Evolutionary conservation across 2,113 vertebrate genomes (phyloP), one percentile per base, ranked within the genome.

Genomic region (Casuarius casuarius): DNA sequence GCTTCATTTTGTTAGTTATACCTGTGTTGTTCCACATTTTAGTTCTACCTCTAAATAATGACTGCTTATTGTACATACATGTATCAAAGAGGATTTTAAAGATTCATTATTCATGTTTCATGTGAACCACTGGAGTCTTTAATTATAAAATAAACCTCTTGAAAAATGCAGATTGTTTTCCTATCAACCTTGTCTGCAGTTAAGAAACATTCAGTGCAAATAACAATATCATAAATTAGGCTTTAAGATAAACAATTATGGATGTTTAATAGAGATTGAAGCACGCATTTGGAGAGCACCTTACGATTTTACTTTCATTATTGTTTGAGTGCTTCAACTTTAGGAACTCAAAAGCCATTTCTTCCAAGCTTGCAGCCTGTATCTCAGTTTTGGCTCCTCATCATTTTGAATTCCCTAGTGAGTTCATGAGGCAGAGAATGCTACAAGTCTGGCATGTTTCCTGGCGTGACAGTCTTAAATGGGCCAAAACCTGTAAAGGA

Each of bases 61-160:
- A 31, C 66, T 73, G 19, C 38, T 76, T 88, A 78, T 76, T 84
- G 31, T 87, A 16, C 23, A 54, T 7, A 52, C 40, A 7, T 70
- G 4, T 71, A 80, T 94, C 52, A 92, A 87, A 89, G 9, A 91
- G n/a, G 65, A 80, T 58, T 92, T 95, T 68, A 61, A 89, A 81
- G 29, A 87, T 71, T 56, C 22, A 8, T 82, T 82, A 75, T 74
- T 81, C 23, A 35, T 82, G 7, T 85, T 94, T 23, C 61, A 25
- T 79, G 73, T 56, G 72, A 88, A 66, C 35, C 46, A 84, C 51
- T 79, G 33, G 21, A 86, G 74, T 87, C 25, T 59, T 90, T 94
- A 87, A 71, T 84, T 95, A 46, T 71, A 90, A 93, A 88, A 77
- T 72, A 92, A 96, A 4, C 3, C 72, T 92, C 73, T 94, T 80